Percentiles rank a stretch among this genome's conserved stretches.
These are phyloP conservation scores for Gymnocypris eckloni DNA, from an alignment of 2,797 vertebrate genomes.

Conservation along the genomic window DNA sequence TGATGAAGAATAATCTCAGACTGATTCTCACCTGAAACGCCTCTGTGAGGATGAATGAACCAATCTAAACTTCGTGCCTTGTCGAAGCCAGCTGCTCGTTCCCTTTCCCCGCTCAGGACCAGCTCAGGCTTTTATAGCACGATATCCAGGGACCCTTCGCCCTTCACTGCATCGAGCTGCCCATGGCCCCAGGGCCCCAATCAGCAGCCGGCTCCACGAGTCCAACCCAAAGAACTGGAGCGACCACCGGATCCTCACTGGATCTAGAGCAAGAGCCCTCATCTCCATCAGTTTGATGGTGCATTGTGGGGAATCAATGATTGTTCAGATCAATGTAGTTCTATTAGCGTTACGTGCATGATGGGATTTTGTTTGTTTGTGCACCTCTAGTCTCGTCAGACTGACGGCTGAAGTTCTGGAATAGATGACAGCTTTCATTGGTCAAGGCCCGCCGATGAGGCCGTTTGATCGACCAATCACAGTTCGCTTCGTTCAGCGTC, in stretches of 20 bases:
- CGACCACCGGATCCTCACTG: neutral
- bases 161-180: slow-evolving; percentile 76
- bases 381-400: neutral
- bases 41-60: slow-evolving; percentile 50
- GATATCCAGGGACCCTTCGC: slow-evolving; percentile 66
- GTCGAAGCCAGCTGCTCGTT: slow-evolving; percentile 61
- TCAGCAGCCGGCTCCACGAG: slow-evolving; percentile 58
- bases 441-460: too few relatives aligned
- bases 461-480: too few relatives aligned
- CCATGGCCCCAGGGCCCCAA: slow-evolving; percentile 62
- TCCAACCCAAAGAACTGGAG: neutral
- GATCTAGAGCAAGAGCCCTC: neutral
- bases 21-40: slow-evolving; percentile 69
- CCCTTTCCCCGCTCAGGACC: slow-evolving; percentile 41
- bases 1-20: neutral
- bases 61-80: slow-evolving; percentile 55
- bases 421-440: too few relatives aligned
- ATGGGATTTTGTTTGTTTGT: neutral
- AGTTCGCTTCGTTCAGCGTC: too few relatives aligned
- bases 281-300: neutral
- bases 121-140: slow-evolving; percentile 72
- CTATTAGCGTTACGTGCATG: neutral
- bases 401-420: too few relatives aligned
- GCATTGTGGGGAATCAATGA: neutral
- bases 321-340: neutral